Percentiles rank a stretch among this genome's conserved stretches.
These are phyloP conservation scores for Coracopsis vasa DNA, from an alignment of 2,113 vertebrate species.

Conservation along the genomic window DNA sequence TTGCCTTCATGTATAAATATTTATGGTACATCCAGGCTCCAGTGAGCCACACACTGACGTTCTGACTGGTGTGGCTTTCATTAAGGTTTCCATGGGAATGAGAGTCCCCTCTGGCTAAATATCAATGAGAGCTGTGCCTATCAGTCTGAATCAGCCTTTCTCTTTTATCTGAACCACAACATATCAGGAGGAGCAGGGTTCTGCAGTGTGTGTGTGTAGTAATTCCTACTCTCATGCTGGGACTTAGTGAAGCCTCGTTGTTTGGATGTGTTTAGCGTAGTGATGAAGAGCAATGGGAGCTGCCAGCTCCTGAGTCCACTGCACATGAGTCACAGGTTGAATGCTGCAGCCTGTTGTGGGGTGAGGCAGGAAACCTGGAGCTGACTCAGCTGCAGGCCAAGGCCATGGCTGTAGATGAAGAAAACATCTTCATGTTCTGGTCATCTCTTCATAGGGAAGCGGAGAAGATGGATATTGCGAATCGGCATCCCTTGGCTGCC, in stretches of 20 bases:
- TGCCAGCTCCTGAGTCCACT: accelerated
- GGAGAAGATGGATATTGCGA: neutral
- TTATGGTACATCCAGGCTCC: neutral
- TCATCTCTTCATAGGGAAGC: neutral
- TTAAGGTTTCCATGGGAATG: conserved; percentile 10
- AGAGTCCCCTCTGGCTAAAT: neutral
- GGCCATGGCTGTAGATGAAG: neutral
- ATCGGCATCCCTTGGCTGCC: neutral
- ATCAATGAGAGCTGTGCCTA: neutral
- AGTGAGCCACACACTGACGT: neutral
- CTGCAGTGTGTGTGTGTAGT: neutral
- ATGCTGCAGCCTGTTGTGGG: neutral
- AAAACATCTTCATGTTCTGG: neutral
- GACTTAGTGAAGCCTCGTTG: neutral
- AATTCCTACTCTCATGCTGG: neutral
- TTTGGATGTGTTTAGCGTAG: neutral
- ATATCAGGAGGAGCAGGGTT: neutral
- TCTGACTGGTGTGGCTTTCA: conserved; percentile 8
- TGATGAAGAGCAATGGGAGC: neutral
- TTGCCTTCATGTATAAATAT: conserved; percentile 15
- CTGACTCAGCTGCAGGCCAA: neutral
- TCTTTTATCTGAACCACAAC: neutral
- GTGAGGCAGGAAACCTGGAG: neutral
- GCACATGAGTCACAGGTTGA: neutral
- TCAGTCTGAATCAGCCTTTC: neutral